Percentiles rank a stretch among this genome's conserved stretches.
phyloP scores from a whole-genome alignment of 2,888 invertebrate species.

The Chymomyza amoena region DNA sequence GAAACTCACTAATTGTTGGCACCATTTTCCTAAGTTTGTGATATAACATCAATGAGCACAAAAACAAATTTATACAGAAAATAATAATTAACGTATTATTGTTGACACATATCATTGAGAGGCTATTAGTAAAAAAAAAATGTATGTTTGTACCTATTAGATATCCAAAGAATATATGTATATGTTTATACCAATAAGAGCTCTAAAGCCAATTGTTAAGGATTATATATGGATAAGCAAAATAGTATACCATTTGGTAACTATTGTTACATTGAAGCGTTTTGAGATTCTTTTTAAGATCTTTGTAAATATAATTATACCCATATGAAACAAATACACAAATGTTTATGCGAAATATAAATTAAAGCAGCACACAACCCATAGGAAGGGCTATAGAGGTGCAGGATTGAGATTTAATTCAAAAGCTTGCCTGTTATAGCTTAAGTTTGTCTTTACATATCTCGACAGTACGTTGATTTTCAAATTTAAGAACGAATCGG shows the following conservation, averaged over 20 bases:
- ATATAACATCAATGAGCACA: constrained; percentile 8
- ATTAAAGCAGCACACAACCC: too few relatives aligned
- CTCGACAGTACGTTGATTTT: too few relatives aligned
- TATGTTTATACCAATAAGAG: not conserved
- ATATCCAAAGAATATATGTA: not conserved
- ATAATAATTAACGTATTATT: constrained; percentile 4
- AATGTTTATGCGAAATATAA: not conserved
- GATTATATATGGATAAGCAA: too few relatives aligned
- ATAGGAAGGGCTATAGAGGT: too few relatives aligned
- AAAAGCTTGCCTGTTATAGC: too few relatives aligned
- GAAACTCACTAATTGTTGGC: constrained; percentile 1
- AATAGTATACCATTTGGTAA: too few relatives aligned
- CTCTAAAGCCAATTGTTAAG: too few relatives aligned
- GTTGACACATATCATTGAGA: constrained; percentile 13
- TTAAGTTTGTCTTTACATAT: too few relatives aligned
- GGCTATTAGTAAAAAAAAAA: constrained; percentile 25
- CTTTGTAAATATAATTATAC: not conserved
- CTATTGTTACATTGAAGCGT: too few relatives aligned
- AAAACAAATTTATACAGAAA: constrained; percentile 13
- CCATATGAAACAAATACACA: not conserved
- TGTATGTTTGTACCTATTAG: not conserved
- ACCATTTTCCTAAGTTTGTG: constrained; percentile 13
- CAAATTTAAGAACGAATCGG: too few relatives aligned
- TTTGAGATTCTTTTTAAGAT: too few relatives aligned
- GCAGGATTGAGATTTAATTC: too few relatives aligned